These are phyloP conservation scores for Pogonomyrmex barbatus DNA, from an alignment of 1,140 invertebrate species.

Conservation along the genomic window DNA sequence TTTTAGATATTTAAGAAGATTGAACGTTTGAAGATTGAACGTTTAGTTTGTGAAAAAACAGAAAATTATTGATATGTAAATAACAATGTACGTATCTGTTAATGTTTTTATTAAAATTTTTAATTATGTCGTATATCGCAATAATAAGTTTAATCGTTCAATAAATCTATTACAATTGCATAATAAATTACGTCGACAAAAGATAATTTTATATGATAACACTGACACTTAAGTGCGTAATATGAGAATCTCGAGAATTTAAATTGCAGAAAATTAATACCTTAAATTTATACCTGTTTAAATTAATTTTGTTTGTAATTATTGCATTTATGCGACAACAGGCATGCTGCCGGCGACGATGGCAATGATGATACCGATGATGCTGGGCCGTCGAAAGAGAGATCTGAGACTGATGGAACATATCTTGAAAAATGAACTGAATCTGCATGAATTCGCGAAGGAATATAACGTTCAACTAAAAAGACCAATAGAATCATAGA, in stretches of 20 bases:
- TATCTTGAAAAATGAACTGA: background rate
- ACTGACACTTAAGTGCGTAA: background rate
- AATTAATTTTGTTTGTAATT: slow-evolving; percentile 1
- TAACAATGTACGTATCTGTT: slow-evolving; percentile 4
- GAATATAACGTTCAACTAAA: slow-evolving; percentile 37
- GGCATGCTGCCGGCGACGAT: slow-evolving; percentile 92
- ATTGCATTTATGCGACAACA: slow-evolving; percentile 8
- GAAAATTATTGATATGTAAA: slow-evolving; percentile 2
- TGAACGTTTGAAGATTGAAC: too few relatives aligned
- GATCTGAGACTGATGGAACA: slow-evolving; percentile 44
- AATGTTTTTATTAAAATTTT: background rate
- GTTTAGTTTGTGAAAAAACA: background rate
- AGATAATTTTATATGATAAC: background rate
- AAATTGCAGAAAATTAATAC: background rate
- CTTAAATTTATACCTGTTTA: background rate
- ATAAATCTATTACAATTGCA: background rate
- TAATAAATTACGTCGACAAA: background rate
- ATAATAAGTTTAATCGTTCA: background rate
- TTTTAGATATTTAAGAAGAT: background rate
- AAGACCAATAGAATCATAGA: slow-evolving; percentile 38
- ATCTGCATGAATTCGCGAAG: slow-evolving; percentile 4
- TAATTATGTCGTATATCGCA: background rate
- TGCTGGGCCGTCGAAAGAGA: slow-evolving; percentile 87
- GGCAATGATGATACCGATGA: slow-evolving; percentile 92
- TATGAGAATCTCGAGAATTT: background rate